Evolutionary conservation across 2,797 vertebrate species (phyloP), one percentile per base, ranked within the genome.

Genomic region (Sebastolobus alascanus): DNA sequence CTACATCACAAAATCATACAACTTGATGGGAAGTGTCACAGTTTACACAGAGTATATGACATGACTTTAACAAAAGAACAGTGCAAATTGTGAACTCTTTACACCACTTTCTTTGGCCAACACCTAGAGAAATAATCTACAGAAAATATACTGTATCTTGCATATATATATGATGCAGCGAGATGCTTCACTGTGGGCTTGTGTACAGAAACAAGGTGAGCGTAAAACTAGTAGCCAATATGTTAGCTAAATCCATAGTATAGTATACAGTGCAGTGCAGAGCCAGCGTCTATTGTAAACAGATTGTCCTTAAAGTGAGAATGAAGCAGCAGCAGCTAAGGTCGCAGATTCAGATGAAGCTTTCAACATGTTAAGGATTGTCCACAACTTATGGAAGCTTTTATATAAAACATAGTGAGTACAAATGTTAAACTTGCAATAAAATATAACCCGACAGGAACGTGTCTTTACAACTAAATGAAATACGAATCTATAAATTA

Each of bases 1-100:
- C 68, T 77, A 82, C 83, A 82, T 75, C 1, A 64, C 46, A 77
- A 86, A 73, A 69, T 54, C 56, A 66, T 27, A 79, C 71, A 81
- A 63, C 59, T 50, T 6, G 59, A 75, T 46, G 73, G 65, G 71
- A 71, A 74, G 77, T 73, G 75, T 83, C 81, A 89, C 82, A 85
- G 77, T 86, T 89, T 54, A 86, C 81, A 87, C 25, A 56, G 29
- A 27, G 71, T 25, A 43, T 65, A 75, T 59, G 52, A 84, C 77
- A 84, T 50, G 50, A 68, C 7, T 14, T 77, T 77, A 37, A 64
- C 56, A 60, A 2, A 86, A 67, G n/a, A 84, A 75, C 82, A 86
- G 87, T 84, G 87, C 84, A 91, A 90, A 87, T 55, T 35, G 54
- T 82, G 63, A 78, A 64, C 33, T 68, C 70, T 81, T 43, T 58